These are phyloP conservation scores for Champsocephalus esox DNA, from an alignment of 2,797 vertebrate genomes.

Conservation along the genomic window DNA sequence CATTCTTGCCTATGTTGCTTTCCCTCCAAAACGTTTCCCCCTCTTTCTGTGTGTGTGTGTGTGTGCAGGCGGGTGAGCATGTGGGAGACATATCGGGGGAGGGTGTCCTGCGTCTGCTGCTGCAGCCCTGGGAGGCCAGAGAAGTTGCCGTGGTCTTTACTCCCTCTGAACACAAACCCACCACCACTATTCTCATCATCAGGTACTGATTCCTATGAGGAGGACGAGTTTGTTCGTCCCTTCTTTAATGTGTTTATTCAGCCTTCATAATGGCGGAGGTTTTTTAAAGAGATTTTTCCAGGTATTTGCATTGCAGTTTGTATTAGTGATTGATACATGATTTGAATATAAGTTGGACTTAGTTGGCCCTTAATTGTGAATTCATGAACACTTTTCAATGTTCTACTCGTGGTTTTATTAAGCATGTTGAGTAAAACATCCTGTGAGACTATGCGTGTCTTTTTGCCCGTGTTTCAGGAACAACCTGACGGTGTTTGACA, in stretches of 20 bases:
- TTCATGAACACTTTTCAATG: too few relatives aligned
- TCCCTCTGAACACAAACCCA: slow-evolving; percentile 91
- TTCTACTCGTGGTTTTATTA: neutral
- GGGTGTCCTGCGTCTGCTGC: slow-evolving; percentile 82
- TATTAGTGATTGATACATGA: too few relatives aligned
- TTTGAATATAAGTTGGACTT: too few relatives aligned
- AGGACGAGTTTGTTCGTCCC: neutral
- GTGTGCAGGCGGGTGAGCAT: slow-evolving; percentile 48
- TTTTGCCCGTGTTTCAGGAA: slow-evolving; percentile 84
- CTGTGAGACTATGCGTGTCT: neutral
- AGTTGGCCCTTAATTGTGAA: too few relatives aligned
- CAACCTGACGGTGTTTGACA: slow-evolving; percentile 94
- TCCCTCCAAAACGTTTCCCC: neutral
- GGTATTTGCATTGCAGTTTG: neutral
- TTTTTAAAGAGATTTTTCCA: neutral
- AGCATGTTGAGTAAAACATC: neutral
- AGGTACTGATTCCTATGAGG: slow-evolving; percentile 81
- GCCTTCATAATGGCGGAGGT: neutral
- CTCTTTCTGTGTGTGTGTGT: slow-evolving; percentile 1
- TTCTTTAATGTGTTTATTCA: neutral
- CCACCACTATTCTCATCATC: slow-evolving; percentile 92
- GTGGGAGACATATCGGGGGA: slow-evolving; percentile 21
- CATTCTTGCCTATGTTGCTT: neutral
- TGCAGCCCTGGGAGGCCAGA: slow-evolving; percentile 91
- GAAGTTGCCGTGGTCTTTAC: slow-evolving; percentile 91